A percentile compares a stretch with the other conserved stretches of the same genome.
These are phyloP conservation scores for Pollenia griseotomentosa DNA, from an alignment of 2,888 invertebrate genomes.

Conservation along the genomic window DNA sequence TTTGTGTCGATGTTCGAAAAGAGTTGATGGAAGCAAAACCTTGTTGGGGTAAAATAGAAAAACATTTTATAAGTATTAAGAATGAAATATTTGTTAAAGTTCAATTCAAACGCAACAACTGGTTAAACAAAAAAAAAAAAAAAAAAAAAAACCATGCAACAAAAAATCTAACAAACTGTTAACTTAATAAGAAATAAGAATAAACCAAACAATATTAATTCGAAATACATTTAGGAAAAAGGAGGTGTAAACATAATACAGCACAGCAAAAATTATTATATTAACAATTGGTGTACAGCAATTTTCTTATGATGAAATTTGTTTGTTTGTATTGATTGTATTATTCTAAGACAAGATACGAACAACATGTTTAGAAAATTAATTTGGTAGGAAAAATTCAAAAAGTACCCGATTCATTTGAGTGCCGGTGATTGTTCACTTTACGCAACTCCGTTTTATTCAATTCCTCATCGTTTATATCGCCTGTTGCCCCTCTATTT, in stretches of 20 bases:
- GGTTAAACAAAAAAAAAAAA: conserved; percentile 22
- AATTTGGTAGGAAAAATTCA: conserved; percentile 58
- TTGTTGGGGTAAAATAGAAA: conserved; percentile 71
- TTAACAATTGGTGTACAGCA: conserved; percentile 64
- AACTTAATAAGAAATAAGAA: conserved; percentile 32
- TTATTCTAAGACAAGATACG: conserved; percentile 63
- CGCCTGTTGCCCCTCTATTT: conserved; percentile 47
- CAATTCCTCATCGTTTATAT: conserved; percentile 72
- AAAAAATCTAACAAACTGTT: conserved; percentile 42
- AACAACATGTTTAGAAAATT: conserved; percentile 66
- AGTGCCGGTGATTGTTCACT: conserved; percentile 82
- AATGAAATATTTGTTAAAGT: neutral
- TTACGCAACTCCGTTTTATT: conserved; percentile 82
- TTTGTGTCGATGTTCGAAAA: conserved; percentile 87
- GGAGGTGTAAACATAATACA: conserved; percentile 54
- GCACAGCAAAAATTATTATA: conserved; percentile 44
- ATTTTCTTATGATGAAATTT: conserved; percentile 38
- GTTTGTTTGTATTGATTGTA: neutral
- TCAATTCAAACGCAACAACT: conserved; percentile 19
- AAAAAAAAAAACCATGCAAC: conserved; percentile 61
- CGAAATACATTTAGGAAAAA: conserved; percentile 19
- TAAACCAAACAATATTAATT: conserved; percentile 23
- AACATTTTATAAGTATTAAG: neutral
- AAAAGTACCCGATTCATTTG: conserved; percentile 84
- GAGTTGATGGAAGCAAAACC: conserved; percentile 88